Conservation (phyloP, 2,888 invertebrate genomes). For the Melikaiella ostensackeni region DNA sequence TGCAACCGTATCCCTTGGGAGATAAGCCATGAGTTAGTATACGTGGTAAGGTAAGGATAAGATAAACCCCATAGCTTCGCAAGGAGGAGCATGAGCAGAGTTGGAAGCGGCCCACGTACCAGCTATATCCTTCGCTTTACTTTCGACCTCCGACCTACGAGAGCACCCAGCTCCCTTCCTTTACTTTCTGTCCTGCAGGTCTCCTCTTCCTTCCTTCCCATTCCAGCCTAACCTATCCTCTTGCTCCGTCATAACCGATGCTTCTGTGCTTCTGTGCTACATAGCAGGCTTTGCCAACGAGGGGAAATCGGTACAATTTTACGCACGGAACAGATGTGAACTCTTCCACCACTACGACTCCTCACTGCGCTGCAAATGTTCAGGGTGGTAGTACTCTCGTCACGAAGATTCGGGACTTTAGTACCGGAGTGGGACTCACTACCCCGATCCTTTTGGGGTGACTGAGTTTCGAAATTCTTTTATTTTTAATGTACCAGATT, state of each 20-base stretch:
- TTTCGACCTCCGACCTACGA: conserved; percentile 22
- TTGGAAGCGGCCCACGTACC: conserved; percentile 55
- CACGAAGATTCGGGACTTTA: too few species aligned
- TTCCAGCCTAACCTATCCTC: background rate
- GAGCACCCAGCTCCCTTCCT: conserved; percentile 25
- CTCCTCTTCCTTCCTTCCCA: background rate
- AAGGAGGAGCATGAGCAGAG: conserved; percentile 44
- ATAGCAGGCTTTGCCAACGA: too few species aligned
- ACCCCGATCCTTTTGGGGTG: too few species aligned
- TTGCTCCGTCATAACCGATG: background rate
- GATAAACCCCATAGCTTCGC: conserved; percentile 57
- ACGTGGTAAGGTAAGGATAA: conserved; percentile 53
- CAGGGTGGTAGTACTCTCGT: too few species aligned
- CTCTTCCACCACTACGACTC: too few species aligned
- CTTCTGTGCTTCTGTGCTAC: too few species aligned
- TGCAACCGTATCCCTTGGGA: conserved; percentile 28
- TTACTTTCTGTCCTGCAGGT: background rate
- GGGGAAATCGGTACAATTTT: too few species aligned
- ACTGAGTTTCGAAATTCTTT: too few species aligned
- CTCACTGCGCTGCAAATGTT: too few species aligned
- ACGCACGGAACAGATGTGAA: too few species aligned
- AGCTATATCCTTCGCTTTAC: conserved; percentile 52
- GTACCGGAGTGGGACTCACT: too few species aligned
- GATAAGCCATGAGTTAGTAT: conserved; percentile 57
- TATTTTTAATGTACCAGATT: too few species aligned